phyloP scores from a whole-genome alignment of 2,797 vertebrate genomes.

The Enteromius treurensis region DNA sequence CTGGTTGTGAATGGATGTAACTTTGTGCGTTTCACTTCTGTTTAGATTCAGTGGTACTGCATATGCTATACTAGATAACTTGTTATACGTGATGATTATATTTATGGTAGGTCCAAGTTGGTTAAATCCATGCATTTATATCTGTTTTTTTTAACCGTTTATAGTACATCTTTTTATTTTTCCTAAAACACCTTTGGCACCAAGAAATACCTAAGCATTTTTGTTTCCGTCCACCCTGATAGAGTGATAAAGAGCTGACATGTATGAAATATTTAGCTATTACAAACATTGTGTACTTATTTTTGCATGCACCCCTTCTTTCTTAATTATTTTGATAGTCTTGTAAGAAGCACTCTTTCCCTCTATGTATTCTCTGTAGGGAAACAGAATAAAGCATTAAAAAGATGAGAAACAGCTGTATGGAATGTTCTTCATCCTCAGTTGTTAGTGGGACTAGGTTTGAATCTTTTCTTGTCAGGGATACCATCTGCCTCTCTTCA shows the following conservation, averaged over 20 bases:
- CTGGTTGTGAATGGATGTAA: slow-evolving; percentile 17
- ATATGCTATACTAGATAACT: slow-evolving; percentile 8
- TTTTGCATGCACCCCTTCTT: slow-evolving; percentile 51
- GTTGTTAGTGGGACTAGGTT: slow-evolving; percentile 18
- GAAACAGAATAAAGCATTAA: slow-evolving; percentile 54
- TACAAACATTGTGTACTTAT: slow-evolving; percentile 45
- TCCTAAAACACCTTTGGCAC: background rate
- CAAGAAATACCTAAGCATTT: background rate
- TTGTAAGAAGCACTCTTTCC: slow-evolving; percentile 46
- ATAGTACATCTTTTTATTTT: background rate
- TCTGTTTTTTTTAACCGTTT: slow-evolving; percentile 17
- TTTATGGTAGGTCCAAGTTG: slow-evolving; percentile 5
- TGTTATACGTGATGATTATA: slow-evolving; percentile 35
- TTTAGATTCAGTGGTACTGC: slow-evolving; percentile 22
- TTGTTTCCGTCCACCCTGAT: background rate
- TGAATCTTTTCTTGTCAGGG: slow-evolving; percentile 41
- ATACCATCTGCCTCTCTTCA: slow-evolving; percentile 37
- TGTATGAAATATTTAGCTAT: slow-evolving; percentile 11
- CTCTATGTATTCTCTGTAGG: slow-evolving; percentile 35
- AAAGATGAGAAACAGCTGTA: slow-evolving; percentile 15
- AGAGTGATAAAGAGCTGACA: background rate
- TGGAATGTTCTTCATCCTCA: background rate
- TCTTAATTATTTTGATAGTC: slow-evolving; percentile 43
- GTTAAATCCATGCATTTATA: background rate
- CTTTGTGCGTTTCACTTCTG: slow-evolving; percentile 21